phyloP scores from a whole-genome alignment of 2,888 invertebrate species.

The Hemicrepidius hirtus region DNA sequence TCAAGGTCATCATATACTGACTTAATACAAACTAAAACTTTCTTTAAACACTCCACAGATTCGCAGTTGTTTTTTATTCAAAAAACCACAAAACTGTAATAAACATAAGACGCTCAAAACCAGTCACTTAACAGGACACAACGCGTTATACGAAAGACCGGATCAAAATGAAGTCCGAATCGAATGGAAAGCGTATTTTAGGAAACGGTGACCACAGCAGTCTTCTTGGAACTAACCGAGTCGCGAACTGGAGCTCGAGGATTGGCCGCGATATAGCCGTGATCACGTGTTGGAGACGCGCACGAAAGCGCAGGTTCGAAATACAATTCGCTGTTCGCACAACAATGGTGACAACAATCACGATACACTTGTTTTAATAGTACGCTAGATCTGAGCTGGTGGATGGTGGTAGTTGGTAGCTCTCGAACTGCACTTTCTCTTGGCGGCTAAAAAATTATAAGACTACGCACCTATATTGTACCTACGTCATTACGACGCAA shows the following conservation, averaged over 20 bases:
- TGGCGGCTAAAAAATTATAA: background rate
- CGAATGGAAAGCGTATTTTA: constrained; percentile 65
- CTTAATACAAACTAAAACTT: constrained; percentile 31
- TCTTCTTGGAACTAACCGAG: constrained; percentile 65
- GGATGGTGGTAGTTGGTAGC: background rate
- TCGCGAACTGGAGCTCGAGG: constrained; percentile 42
- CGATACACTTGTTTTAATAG: constrained; percentile 19
- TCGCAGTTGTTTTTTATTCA: constrained; percentile 16
- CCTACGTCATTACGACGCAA: background rate
- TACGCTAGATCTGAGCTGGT: background rate
- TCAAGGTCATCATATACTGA: constrained; percentile 56
- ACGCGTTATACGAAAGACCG: background rate
- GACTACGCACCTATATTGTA: background rate
- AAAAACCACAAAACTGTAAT: constrained; percentile 1
- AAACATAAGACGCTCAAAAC: background rate
- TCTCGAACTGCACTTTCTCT: constrained; percentile 22
- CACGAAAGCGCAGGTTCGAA: constrained; percentile 34
- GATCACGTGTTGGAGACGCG: constrained; percentile 45
- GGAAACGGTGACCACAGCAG: constrained; percentile 67
- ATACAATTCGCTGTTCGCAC: constrained; percentile 1
- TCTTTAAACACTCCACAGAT: constrained; percentile 25
- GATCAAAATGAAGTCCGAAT: constrained; percentile 56
- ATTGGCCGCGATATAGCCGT: constrained; percentile 35
- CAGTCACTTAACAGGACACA: background rate
- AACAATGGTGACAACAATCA: constrained; percentile 18